Conservation (phyloP, 2,113 vertebrate genomes). For the Peromyscus maniculatus region DNA sequence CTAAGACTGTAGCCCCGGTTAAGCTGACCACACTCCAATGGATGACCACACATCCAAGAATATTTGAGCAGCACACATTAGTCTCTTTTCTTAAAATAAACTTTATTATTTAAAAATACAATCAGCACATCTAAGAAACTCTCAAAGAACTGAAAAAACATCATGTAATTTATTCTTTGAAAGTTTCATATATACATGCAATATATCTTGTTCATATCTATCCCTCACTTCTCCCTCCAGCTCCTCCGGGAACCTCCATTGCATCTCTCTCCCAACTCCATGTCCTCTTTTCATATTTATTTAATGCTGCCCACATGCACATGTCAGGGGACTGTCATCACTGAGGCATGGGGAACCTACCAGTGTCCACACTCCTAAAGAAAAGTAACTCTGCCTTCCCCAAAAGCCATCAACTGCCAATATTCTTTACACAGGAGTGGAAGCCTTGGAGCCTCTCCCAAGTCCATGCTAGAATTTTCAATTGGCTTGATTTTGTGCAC, state of each 20-base stretch:
- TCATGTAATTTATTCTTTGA: neutral
- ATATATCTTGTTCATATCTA: neutral
- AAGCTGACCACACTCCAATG: neutral
- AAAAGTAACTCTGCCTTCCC: neutral
- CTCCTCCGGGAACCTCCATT: too few species aligned
- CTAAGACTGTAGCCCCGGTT: neutral
- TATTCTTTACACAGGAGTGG: neutral
- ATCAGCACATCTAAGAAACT: neutral
- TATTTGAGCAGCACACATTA: neutral
- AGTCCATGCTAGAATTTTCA: neutral
- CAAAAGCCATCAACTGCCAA: neutral
- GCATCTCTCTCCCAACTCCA: neutral
- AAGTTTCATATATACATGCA: neutral
- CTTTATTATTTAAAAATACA: neutral
- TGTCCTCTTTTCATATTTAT: neutral
- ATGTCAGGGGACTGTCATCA: neutral
- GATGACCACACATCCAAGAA: neutral
- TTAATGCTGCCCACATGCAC: neutral
- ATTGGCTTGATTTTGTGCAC: neutral
- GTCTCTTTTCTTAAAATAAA: neutral
- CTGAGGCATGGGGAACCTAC: neutral
- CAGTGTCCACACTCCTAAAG: neutral
- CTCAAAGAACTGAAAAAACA: neutral
- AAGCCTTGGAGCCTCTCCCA: neutral
- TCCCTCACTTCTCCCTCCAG: neutral